Conservation (phyloP, 2,113 vertebrate genomes). For the Caranx melampygus region DNA sequence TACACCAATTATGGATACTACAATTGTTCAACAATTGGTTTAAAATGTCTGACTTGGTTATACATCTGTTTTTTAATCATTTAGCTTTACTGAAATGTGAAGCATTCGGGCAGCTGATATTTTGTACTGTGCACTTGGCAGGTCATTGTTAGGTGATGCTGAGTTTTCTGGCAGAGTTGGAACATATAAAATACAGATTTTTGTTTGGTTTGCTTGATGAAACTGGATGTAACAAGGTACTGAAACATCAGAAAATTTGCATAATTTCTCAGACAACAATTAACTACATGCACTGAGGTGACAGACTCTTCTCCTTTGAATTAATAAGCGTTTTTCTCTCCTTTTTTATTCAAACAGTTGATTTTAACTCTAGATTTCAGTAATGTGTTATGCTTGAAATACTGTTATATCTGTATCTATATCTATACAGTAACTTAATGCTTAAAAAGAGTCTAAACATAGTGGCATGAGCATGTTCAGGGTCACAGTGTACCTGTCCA, state of each 20-base stretch:
- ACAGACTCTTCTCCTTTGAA: background rate
- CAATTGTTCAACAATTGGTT: background rate
- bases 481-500: slow-evolving; percentile 31
- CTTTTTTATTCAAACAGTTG: background rate
- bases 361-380: slow-evolving; percentile 22
- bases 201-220: background rate
- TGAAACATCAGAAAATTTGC: slow-evolving; percentile 1
- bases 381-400: slow-evolving; percentile 34
- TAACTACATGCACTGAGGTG: background rate
- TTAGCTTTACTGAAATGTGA: slow-evolving; percentile 16
- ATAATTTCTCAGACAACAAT: background rate
- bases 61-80: background rate
- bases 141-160: slow-evolving; percentile 29
- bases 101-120: slow-evolving; percentile 6
- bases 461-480: slow-evolving; percentile 23
- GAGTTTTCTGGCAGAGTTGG: slow-evolving; percentile 2
- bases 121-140: slow-evolving; percentile 11
- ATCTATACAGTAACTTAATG: background rate
- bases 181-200: background rate
- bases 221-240: background rate
- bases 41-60: slow-evolving; percentile 18
- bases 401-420: too few species aligned
- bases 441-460: background rate
- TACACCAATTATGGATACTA: slow-evolving; percentile 27
- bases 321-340: background rate